Base-by-base conservation (phyloP, 2,888 invertebrate species). In the Octodonta nipae region DNA sequence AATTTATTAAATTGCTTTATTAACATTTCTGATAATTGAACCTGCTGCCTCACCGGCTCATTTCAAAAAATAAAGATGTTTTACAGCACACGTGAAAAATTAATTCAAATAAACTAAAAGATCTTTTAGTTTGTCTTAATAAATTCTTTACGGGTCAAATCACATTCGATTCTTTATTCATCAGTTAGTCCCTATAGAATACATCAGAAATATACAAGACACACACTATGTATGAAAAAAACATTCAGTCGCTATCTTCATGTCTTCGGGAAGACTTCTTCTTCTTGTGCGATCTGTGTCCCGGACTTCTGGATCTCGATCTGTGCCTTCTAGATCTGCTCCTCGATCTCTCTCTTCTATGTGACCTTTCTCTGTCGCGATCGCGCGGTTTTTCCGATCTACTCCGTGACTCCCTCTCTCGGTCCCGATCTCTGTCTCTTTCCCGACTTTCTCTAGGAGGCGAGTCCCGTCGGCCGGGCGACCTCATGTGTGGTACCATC, bases 231-330 rank as follows among this genome's bases (percentile, higher is more conserved):
- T n/a, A n/a, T n/a, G n/a, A n/a, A n/a, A n/a, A n/a, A n/a, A n/a
- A n/a, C n/a, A n/a, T 20, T 38, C 30, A 45, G 27, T 81, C 81
- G 38, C 81, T 82, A 41, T 77, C 75, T 27, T 77, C 76, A 45
- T 83, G 62, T 28, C 61, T 78, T 22, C 82, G 75, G 50, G 84
- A 70, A n/a, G n/a, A n/a, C 64, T 78, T 78, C 61, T 78, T 78
- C 31, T 73, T 70, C 38, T 66, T 64, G 40, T 69, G 69, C 15
- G 60, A 55, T 32, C 30, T 30, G 22, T 75, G 71, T 36, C 75
- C 71, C 26, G 78, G 79, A 49, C 78, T 78, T 16, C 78, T 69
- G 3, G 78, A 78, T 27, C 78, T 65, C 2, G 79, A 78, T 54
- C 78, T 77, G 57, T 79, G 79, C 34, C 80, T 67, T 45, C 71